Conservation (phyloP, 2,113 vertebrate genomes). For the Microtus oregoni region DNA sequence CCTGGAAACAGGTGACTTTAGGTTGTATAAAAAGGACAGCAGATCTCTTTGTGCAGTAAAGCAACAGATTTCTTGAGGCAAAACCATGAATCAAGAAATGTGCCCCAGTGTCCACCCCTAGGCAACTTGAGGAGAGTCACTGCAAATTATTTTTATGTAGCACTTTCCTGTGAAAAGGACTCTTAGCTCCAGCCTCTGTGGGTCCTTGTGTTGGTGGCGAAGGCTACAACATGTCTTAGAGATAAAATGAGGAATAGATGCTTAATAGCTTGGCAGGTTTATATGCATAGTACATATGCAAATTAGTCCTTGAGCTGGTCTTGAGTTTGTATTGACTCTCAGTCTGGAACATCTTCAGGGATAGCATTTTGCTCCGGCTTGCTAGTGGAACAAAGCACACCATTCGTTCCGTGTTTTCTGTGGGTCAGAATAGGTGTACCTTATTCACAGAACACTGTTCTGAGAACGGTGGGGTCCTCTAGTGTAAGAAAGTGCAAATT, state of each 20-base stretch:
- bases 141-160: not conserved
- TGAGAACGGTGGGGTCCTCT: not conserved
- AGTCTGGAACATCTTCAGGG: not conserved
- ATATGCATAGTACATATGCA: not conserved
- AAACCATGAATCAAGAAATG: not conserved
- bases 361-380: not conserved
- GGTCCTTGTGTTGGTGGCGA: not conserved
- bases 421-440: too few species aligned
- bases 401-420: not conserved
- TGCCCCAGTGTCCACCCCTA: not conserved
- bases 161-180: not conserved
- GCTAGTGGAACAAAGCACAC: not conserved
- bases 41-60: not conserved
- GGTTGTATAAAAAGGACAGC: not conserved
- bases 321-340: not conserved
- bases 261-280: conserved; percentile 20
- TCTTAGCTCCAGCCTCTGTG: not conserved
- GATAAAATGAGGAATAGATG: not conserved
- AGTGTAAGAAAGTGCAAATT: not conserved
- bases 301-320: conserved; percentile 5
- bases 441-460: too few species aligned
- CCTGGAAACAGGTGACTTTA: not conserved
- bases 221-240: not conserved
- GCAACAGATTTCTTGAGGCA: conserved; percentile 10
- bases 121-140: not conserved